Evolutionary conservation across 2,113 vertebrate species (phyloP).

Genomic region (Scophthalmus maximus): DNA sequence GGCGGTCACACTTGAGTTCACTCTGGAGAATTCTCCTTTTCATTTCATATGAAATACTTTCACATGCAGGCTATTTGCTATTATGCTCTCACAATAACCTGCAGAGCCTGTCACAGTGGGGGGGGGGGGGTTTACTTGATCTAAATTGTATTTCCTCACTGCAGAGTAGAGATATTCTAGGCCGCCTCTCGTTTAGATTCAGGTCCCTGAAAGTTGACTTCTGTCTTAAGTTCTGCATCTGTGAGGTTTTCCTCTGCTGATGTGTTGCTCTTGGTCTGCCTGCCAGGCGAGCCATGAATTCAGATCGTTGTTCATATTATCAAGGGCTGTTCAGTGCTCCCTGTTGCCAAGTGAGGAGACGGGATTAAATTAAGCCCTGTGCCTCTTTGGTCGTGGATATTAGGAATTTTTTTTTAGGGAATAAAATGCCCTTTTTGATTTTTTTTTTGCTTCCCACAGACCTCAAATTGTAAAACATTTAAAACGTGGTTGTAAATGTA

Average conservation of each 20-base stretch:
- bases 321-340: not conserved
- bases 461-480: not conserved
- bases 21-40: conserved; percentile 49
- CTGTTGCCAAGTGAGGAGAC: not conserved
- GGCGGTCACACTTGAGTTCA: conserved; percentile 56
- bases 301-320: not conserved
- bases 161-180: not conserved
- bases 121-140: not conserved
- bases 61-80: no score
- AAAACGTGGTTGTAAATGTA: not conserved
- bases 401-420: not conserved
- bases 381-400: not conserved
- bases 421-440: not conserved
- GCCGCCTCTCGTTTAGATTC: not conserved
- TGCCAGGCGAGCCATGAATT: not conserved
- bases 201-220: not conserved
- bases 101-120: not conserved
- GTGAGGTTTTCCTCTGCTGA: not conserved
- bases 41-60: conserved; percentile 49
- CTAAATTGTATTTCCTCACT: not conserved
- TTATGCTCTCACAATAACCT: conserved; percentile 26
- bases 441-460: not conserved
- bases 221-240: not conserved
- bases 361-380: not conserved
- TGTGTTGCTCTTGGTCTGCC: not conserved